Evolutionary conservation across 2,888 invertebrate genomes (phyloP).

Genomic region (Agonopterix subpropinquella): DNA sequence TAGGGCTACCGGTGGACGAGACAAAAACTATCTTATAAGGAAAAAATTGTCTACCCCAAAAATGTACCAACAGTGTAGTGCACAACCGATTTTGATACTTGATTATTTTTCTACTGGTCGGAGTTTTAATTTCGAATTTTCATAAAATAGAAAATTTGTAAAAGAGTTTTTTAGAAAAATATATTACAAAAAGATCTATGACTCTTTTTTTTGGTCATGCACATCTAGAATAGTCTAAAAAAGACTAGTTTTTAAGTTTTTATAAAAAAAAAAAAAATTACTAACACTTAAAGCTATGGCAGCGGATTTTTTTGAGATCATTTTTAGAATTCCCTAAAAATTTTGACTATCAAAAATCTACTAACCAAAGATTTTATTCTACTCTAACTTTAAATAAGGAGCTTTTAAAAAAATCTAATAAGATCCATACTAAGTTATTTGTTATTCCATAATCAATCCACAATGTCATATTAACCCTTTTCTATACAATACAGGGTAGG

Average conservation of each 20-base stretch:
- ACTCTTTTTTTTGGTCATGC: conserved; percentile 29
- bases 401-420: too few species aligned
- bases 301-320: background rate
- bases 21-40: conserved; percentile 3
- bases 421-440: too few species aligned
- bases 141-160: conserved; percentile 10
- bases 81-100: conserved; percentile 30
- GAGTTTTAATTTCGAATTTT: conserved; percentile 12
- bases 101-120: conserved; percentile 26
- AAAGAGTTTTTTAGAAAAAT: conserved; percentile 27
- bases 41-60: background rate
- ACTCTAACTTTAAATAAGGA: too few species aligned
- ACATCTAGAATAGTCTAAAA: conserved; percentile 8
- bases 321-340: background rate
- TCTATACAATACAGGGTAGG: too few species aligned
- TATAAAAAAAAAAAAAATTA: background rate
- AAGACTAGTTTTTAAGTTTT: background rate
- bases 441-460: too few species aligned
- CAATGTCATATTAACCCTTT: too few species aligned
- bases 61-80: conserved; percentile 1
- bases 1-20: too few species aligned
- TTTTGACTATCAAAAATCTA: background rate
- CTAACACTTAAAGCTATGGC: background rate
- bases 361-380: background rate
- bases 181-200: conserved; percentile 12